Conservation (phyloP, 1,140 invertebrate species). For the Brachionus rotundiformis region DNA sequence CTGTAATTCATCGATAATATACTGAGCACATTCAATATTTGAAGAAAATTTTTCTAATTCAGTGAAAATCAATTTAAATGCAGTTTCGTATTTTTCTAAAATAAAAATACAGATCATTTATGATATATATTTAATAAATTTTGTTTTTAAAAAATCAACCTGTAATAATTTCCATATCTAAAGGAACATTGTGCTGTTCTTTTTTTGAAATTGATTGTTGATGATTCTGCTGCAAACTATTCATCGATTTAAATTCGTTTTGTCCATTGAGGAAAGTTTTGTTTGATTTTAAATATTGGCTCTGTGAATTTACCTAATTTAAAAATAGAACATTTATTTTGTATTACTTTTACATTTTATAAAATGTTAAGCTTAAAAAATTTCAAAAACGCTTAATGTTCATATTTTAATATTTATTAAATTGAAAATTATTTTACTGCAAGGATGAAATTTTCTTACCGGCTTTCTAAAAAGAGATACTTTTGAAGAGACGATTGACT, state of each 20-base stretch:
- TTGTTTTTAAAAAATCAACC: background rate
- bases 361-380: background rate
- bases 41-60: conserved; percentile 11
- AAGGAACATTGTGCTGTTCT: background rate
- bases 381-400: no score
- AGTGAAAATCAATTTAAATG: conserved; percentile 41
- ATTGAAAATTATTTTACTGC: no score
- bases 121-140: background rate
- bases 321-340: background rate
- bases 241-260: background rate
- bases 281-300: conserved; percentile 13
- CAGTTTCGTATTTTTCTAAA: conserved; percentile 33
- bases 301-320: background rate
- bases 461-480: background rate
- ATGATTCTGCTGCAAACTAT: background rate
- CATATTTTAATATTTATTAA: no score
- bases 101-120: background rate
- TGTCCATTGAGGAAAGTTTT: background rate
- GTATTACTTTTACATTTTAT: no score
- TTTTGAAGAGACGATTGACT: conserved; percentile 3
- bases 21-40: conserved; percentile 8
- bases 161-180: no score
- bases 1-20: conserved; percentile 39
- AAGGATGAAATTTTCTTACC: background rate
- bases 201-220: conserved; percentile 8